A percentile compares a stretch with the other conserved stretches of the same genome.
Evolutionary conservation across 2,113 vertebrate genomes (phyloP).

Genomic region (Bungarus multicinctus): DNA sequence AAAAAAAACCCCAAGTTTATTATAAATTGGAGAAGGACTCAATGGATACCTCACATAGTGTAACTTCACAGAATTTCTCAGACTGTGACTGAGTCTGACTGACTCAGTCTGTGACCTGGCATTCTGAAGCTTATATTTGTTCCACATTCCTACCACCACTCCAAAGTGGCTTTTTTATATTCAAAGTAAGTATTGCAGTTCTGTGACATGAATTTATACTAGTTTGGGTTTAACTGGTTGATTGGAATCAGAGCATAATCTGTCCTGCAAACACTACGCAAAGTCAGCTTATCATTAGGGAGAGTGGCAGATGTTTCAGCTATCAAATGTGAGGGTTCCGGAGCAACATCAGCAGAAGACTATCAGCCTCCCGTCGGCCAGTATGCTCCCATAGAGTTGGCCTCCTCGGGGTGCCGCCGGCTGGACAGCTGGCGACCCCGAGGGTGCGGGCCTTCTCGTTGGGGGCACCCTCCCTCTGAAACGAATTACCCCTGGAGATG

Average conservation of each 20-base stretch:
- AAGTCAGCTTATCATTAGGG: background rate
- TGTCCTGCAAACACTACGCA: background rate
- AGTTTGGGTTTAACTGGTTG: background rate
- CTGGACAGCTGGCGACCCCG: too few relatives aligned
- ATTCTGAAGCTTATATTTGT: background rate
- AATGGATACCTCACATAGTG: background rate
- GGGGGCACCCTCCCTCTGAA: too few relatives aligned
- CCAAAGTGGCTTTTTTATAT: background rate
- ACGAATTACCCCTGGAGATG: too few relatives aligned
- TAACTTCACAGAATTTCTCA: background rate
- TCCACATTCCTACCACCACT: background rate
- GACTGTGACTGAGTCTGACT: too few relatives aligned
- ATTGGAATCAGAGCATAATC: background rate
- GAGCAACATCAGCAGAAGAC: background rate
- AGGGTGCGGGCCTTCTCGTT: too few relatives aligned
- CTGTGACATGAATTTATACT: background rate
- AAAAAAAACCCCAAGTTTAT: background rate
- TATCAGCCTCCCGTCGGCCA: too few relatives aligned
- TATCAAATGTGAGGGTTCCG: background rate
- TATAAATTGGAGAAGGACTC: background rate
- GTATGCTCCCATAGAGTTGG: too few relatives aligned
- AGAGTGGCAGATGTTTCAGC: background rate
- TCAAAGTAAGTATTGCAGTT: background rate
- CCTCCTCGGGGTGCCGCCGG: too few relatives aligned
- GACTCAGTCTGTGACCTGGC: background rate